A percentile compares a stretch with the other conserved stretches of the same genome.
Conservation (phyloP, 2,113 vertebrate genomes). For the Rhabdornis inornatus region DNA sequence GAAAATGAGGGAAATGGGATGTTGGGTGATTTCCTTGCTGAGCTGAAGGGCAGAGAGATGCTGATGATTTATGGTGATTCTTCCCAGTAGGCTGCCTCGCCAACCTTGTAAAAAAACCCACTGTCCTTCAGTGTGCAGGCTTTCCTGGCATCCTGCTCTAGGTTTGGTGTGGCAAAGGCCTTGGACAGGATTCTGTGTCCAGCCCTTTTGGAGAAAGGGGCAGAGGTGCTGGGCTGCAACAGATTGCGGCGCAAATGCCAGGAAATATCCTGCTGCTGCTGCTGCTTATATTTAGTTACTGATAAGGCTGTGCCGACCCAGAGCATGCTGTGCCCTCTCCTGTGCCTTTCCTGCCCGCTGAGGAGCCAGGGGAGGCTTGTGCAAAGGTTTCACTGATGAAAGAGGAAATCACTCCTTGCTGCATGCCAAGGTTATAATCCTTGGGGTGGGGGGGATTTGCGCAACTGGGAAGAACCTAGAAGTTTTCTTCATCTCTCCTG, state of each 20-base stretch:
- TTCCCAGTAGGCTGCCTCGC: neutral
- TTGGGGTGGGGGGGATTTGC: neutral
- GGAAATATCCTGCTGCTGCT: neutral
- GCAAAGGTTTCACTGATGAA: conserved; percentile 18
- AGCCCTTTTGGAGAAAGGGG: neutral
- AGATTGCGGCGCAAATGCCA: neutral
- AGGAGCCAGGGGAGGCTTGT: neutral
- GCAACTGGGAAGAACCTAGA: conserved; percentile 50
- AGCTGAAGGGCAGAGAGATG: neutral
- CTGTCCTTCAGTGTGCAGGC: neutral
- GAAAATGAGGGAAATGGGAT: neutral
- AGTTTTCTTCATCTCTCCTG: conserved; percentile 32
- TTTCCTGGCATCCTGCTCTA: neutral
- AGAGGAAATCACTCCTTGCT: neutral
- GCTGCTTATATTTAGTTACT: neutral
- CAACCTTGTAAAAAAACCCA: neutral
- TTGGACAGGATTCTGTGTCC: neutral
- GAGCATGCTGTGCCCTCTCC: neutral
- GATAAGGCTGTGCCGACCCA: neutral
- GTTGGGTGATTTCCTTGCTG: neutral
- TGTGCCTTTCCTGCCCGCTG: neutral
- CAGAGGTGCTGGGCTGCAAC: neutral
- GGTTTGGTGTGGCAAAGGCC: neutral
- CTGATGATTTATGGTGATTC: neutral
- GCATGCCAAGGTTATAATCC: conserved; percentile 1